Evolutionary conservation across 2,888 invertebrate species (phyloP).

Genomic region (Escarpia spicata): DNA sequence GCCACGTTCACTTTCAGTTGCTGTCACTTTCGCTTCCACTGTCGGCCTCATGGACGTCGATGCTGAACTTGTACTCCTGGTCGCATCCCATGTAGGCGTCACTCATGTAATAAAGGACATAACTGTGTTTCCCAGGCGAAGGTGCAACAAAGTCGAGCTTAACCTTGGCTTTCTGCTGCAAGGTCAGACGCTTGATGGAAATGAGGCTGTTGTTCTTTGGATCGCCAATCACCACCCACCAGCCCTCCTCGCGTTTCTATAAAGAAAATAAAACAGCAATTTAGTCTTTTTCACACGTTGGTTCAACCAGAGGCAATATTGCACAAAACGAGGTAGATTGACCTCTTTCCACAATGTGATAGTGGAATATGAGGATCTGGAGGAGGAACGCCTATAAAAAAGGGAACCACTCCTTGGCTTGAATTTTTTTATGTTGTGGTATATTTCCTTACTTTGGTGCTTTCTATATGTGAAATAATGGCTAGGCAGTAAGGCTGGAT

Average conservation of each 20-base stretch:
- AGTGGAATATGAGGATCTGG: too few species aligned
- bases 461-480: too few species aligned
- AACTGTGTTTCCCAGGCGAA: conserved; percentile 83
- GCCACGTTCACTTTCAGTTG: conserved; percentile 22
- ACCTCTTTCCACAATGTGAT: too few species aligned
- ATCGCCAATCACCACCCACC: conserved; percentile 99
- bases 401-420: too few species aligned
- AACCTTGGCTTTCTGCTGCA: conserved; percentile 90
- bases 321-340: too few species aligned
- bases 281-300: background rate
- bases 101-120: conserved; percentile 98
- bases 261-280: background rate
- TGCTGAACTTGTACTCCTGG: conserved; percentile 92
- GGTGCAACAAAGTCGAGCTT: conserved; percentile 94
- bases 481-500: too few species aligned
- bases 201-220: conserved; percentile 91
- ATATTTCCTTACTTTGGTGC: too few species aligned
- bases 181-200: conserved; percentile 94
- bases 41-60: conserved; percentile 57
- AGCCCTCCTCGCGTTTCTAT: conserved; percentile 72
- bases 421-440: too few species aligned
- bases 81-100: conserved; percentile 99
- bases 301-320: background rate
- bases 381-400: too few species aligned
- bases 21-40: conserved; percentile 32